Evolutionary conservation across 2,888 invertebrate genomes (phyloP).

Genomic region (Megaustenia siamemsis): DNA sequence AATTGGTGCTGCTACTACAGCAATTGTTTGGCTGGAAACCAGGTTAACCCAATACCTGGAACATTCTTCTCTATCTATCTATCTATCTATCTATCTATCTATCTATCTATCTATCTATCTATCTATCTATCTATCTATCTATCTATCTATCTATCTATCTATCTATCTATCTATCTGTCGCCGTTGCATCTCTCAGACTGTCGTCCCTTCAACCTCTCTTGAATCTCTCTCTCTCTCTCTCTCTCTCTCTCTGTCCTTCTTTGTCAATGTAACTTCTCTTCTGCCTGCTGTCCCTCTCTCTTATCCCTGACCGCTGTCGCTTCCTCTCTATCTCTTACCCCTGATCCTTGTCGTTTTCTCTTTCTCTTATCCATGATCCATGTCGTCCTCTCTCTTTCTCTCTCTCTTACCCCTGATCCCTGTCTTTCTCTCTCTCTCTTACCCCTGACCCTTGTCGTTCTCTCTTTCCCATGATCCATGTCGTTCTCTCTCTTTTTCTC

Average conservation of each 20-base stretch:
- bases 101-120: no score
- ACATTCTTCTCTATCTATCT: no score
- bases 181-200: not conserved
- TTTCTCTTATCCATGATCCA: not conserved
- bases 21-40: no score
- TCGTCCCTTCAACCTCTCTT: slow-evolving; percentile 30
- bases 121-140: no score
- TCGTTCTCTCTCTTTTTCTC: no score
- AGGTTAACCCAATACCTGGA: no score
- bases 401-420: not conserved
- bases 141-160: not conserved
- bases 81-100: no score
- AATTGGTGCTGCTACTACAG: not conserved
- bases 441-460: not conserved
- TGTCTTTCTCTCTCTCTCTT: not conserved
- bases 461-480: not conserved
- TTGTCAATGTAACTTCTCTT: not conserved
- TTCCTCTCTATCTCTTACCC: not conserved
- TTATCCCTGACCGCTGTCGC: not conserved
- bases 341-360: not conserved
- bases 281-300: no score
- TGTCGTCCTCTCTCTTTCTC: not conserved
- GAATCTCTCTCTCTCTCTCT: slow-evolving; percentile 38
- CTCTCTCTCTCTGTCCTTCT: slow-evolving; percentile 34
- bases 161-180: no score